Percentiles rank a stretch among this genome's conserved stretches.
Conservation (phyloP, 2,797 vertebrate genomes). For the Microtus obscurus region DNA sequence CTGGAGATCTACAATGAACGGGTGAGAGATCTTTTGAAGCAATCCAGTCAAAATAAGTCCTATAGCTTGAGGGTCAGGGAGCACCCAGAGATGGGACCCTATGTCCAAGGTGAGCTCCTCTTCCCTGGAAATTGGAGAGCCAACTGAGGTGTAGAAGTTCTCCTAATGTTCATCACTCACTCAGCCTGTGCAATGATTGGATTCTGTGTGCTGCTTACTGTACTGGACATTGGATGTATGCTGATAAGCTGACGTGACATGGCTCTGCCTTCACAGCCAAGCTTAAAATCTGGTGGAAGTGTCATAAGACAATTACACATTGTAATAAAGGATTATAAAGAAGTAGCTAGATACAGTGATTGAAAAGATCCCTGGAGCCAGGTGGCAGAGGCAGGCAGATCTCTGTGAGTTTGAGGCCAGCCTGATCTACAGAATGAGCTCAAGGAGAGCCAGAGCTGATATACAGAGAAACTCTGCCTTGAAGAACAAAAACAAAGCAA, state of each 20-base stretch:
- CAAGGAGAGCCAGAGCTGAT: background rate
- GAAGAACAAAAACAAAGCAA: no score
- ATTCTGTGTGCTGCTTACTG: background rate
- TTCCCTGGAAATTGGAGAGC: conserved; percentile 34
- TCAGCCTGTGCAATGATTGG: background rate
- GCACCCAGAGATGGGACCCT: conserved; percentile 97
- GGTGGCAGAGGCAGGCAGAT: background rate
- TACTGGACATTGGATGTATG: background rate
- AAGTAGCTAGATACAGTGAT: conserved; percentile 19
- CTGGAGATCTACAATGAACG: conserved; percentile 99
- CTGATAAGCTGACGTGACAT: background rate
- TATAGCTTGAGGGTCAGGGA: conserved; percentile 94
- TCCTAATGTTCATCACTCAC: background rate
- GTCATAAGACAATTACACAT: conserved; percentile 31
- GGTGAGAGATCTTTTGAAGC: conserved; percentile 94
- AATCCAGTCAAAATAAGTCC: conserved; percentile 92
- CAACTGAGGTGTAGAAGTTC: background rate
- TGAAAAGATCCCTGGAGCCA: background rate
- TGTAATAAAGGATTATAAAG: conserved; percentile 24
- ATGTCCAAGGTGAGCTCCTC: conserved; percentile 94
- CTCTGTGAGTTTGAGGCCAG: background rate
- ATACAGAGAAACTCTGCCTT: background rate
- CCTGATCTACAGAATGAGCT: background rate
- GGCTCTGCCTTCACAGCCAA: background rate
- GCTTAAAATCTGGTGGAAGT: background rate